Conservation (phyloP, 1,140 invertebrate species). For the Drosophila seguyi region DNA sequence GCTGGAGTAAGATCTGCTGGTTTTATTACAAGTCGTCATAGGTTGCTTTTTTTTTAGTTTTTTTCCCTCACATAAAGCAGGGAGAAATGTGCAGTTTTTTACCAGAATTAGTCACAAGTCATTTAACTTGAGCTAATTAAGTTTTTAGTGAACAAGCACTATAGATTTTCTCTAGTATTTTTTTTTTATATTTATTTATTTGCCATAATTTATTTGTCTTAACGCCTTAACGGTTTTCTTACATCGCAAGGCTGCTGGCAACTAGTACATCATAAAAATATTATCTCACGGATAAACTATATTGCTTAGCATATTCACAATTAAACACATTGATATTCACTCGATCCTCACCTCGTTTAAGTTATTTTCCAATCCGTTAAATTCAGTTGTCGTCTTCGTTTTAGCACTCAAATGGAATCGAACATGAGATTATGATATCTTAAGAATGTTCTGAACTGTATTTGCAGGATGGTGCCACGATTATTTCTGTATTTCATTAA, state of each 20-base stretch:
- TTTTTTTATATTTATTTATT: background rate
- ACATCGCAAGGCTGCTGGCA: background rate
- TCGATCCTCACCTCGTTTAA: constrained; percentile 25
- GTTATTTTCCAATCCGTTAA: background rate
- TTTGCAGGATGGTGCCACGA: constrained; percentile 77
- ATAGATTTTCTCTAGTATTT: background rate
- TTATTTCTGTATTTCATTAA: constrained; percentile 85
- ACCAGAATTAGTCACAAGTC: constrained; percentile 6
- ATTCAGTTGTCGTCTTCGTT: constrained; percentile 22
- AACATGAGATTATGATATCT: background rate
- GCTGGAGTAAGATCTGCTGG: constrained; percentile 1
- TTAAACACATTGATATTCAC: background rate
- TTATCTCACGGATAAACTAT: background rate
- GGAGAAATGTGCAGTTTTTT: background rate
- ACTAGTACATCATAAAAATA: background rate
- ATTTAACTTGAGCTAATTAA: background rate
- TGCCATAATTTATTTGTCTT: constrained; percentile 6
- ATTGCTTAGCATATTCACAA: constrained; percentile 7
- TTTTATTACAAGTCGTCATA: background rate
- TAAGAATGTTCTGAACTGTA: constrained; percentile 84
- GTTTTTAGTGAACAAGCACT: background rate
- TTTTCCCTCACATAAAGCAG: background rate
- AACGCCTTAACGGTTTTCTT: background rate
- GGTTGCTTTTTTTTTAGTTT: background rate
- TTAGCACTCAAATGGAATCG: constrained; percentile 21